phyloP scores from a whole-genome alignment of 2,113 vertebrate species.

The Origma solitaria region DNA sequence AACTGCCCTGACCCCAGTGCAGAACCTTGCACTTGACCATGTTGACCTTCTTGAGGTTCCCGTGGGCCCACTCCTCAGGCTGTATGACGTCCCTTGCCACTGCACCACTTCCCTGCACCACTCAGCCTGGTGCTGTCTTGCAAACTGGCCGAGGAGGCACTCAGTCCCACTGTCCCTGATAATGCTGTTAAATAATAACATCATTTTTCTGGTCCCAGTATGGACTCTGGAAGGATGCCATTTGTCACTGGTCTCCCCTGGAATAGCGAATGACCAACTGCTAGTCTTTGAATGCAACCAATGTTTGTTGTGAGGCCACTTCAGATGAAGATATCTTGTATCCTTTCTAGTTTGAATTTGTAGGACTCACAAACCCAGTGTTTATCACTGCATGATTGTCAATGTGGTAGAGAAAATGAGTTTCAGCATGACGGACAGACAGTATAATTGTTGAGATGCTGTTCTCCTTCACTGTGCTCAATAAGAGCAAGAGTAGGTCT shows the following conservation, averaged over 20 bases:
- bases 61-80: background rate
- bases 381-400: background rate
- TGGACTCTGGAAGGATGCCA: accelerated
- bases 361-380: background rate
- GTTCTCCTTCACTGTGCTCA: background rate
- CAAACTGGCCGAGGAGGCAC: background rate
- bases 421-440: background rate
- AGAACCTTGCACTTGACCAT: background rate
- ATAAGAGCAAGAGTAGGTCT: background rate
- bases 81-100: background rate
- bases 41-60: background rate
- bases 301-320: background rate
- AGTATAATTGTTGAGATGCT: background rate
- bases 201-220: background rate
- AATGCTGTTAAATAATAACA: background rate
- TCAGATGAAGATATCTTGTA: background rate
- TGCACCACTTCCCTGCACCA: background rate
- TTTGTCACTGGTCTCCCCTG: background rate
- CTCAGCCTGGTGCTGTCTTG: background rate
- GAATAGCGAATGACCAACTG: accelerated
- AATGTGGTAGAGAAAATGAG: background rate
- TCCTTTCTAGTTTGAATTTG: background rate
- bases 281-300: background rate
- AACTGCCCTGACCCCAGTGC: background rate
- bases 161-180: background rate